Evolutionary conservation across 92 coral and sea anemone genomes (phyloP).

Genomic region (Porites divaricata): DNA sequence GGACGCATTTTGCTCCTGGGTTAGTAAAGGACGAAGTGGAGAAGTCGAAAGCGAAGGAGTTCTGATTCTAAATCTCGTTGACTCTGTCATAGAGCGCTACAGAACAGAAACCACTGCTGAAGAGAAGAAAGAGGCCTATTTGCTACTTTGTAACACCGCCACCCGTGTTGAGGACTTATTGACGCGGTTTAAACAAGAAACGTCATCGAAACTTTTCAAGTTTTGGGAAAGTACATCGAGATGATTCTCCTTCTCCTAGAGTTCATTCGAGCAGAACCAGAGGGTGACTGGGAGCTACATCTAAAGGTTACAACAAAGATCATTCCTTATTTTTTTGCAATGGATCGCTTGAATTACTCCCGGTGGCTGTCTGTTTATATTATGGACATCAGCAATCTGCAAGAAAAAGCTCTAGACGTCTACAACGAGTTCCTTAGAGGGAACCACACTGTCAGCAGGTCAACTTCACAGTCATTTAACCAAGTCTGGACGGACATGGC

Average conservation of each 20-base stretch:
- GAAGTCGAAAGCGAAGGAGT: neutral
- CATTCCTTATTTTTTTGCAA: no score
- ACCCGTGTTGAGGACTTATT: slow-evolving; percentile 11
- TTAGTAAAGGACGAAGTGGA: neutral
- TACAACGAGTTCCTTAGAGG: slow-evolving; percentile 49
- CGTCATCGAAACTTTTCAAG: no score
- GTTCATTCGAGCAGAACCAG: no score
- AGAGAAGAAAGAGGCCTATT: neutral
- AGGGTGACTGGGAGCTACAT: no score
- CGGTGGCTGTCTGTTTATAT: no score
- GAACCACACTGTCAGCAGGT: slow-evolving; percentile 56
- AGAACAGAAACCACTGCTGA: neutral
- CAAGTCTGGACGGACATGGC: slow-evolving; percentile 64
- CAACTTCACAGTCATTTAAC: slow-evolving; percentile 42
- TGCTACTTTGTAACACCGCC: slow-evolving; percentile 36
- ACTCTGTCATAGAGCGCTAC: neutral
- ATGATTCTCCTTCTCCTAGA: no score
- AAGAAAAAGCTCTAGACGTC: no score
- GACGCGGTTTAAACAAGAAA: no score
- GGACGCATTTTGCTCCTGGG: neutral
- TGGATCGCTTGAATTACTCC: no score
- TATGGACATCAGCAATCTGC: no score
- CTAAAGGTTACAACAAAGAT: no score
- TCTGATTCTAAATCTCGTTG: neutral
- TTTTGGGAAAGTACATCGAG: no score